Evolutionary conservation across 2,797 vertebrate genomes (phyloP).

Genomic region (Epinephelus malabaricus): DNA sequence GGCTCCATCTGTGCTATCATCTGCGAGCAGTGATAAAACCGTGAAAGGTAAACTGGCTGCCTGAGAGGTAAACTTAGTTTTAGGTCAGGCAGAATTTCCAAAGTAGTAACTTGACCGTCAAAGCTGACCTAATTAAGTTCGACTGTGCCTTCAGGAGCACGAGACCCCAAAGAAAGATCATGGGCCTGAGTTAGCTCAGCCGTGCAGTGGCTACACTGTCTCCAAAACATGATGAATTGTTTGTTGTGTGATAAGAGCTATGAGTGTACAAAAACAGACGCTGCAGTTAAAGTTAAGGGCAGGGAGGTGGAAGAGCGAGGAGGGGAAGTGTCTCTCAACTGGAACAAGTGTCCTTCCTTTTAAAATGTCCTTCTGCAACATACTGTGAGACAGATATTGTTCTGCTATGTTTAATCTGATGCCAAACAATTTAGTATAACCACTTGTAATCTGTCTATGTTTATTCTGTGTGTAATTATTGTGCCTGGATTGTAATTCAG

Average conservation of each 20-base stretch:
- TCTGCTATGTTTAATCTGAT: neutral
- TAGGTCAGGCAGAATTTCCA: conserved; percentile 43
- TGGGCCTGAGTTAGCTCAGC: conserved; percentile 29
- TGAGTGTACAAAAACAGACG: conserved; percentile 21
- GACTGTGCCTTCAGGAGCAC: conserved; percentile 11
- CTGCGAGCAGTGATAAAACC: conserved; percentile 38
- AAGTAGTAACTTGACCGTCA: conserved; percentile 34
- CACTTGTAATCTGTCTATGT: neutral
- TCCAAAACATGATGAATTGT: conserved; percentile 58
- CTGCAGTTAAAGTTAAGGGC: neutral
- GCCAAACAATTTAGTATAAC: neutral
- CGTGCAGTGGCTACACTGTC: conserved; percentile 12
- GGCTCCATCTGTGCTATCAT: neutral
- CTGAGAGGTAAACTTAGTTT: conserved; percentile 48
- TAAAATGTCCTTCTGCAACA: conserved; percentile 3
- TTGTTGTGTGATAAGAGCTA: conserved; percentile 33
- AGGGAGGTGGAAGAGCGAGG: conserved; percentile 2
- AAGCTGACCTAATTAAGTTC: conserved; percentile 43
- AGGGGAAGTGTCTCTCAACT: conserved; percentile 21
- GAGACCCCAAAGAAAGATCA: conserved; percentile 34
- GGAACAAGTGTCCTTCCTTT: conserved; percentile 26
- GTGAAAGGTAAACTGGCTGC: conserved; percentile 41
- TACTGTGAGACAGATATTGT: neutral
- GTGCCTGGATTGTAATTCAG: neutral
- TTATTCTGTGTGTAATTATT: neutral